Conservation (phyloP, 2,797 vertebrate species). For the Margarornis squamiger region DNA sequence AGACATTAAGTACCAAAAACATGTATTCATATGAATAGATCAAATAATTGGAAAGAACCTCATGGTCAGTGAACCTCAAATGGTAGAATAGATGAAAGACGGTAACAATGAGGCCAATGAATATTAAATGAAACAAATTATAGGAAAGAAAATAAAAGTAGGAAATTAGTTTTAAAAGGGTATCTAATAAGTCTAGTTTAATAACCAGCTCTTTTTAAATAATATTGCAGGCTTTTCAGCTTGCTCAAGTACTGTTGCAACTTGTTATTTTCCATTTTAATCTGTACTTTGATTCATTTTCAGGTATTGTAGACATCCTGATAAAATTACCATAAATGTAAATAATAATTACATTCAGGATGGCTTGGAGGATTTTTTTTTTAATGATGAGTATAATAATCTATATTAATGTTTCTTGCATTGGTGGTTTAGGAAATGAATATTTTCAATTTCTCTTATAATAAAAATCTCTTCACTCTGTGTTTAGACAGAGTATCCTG, state of each 20-base stretch:
- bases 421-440: neutral
- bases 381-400: neutral
- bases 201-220: neutral
- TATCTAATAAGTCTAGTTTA: slow-evolving; percentile 1
- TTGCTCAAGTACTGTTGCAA: neutral
- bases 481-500: neutral
- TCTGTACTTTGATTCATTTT: neutral
- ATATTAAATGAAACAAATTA: slow-evolving; percentile 31
- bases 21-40: neutral
- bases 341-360: slow-evolving; percentile 3
- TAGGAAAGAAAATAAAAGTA: slow-evolving; percentile 19
- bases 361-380: neutral
- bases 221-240: neutral
- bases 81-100: neutral
- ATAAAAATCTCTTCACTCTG: neutral
- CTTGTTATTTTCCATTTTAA: neutral
- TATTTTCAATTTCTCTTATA: neutral
- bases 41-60: neutral
- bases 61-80: neutral
- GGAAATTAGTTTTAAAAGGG: slow-evolving; percentile 19
- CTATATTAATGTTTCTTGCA: neutral
- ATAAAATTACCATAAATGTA: neutral
- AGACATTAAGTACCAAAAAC: neutral
- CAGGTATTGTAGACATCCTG: neutral
- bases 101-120: neutral